Percentiles rank a stretch among this genome's conserved stretches.
Conservation (phyloP, 2,113 vertebrate genomes). For the Glareola pratincola region DNA sequence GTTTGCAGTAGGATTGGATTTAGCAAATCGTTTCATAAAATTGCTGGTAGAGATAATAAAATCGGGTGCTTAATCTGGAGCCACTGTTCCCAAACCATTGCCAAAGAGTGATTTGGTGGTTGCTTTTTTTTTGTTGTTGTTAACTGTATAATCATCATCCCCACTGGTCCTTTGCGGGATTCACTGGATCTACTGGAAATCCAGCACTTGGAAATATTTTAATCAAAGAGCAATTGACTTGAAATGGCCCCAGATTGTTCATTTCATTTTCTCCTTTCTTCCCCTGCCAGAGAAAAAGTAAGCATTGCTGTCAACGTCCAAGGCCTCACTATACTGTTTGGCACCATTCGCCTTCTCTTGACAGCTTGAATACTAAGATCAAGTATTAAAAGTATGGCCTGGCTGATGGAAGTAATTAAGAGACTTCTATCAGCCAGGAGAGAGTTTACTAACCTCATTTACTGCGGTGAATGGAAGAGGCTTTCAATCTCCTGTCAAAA, state of each 20-base stretch:
- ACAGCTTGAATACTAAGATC: slow-evolving; percentile 46
- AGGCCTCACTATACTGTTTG: background rate
- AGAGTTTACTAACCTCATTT: slow-evolving; percentile 51
- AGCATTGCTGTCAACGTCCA: background rate
- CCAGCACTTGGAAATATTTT: background rate
- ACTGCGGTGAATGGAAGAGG: background rate
- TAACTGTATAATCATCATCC: background rate
- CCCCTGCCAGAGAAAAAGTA: slow-evolving; percentile 30
- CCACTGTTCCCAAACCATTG: background rate
- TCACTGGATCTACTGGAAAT: background rate
- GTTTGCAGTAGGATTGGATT: background rate
- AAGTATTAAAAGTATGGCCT: slow-evolving; percentile 47
- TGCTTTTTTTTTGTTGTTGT: background rate
- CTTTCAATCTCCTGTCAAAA: slow-evolving; percentile 28
- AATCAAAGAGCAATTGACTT: slow-evolving; percentile 31
- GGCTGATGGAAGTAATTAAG: slow-evolving; percentile 55
- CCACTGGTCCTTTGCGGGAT: background rate
- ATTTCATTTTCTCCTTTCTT: slow-evolving; percentile 24
- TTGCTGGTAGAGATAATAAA: background rate
- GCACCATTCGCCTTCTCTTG: background rate
- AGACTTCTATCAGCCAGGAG: slow-evolving; percentile 33
- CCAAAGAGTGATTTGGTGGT: background rate
- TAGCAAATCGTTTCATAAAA: background rate
- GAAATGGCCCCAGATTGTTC: slow-evolving; percentile 32
- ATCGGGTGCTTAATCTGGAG: background rate